Evolutionary conservation across 2,113 vertebrate genomes (phyloP).

Genomic region (Ceyx melanurus): DNA sequence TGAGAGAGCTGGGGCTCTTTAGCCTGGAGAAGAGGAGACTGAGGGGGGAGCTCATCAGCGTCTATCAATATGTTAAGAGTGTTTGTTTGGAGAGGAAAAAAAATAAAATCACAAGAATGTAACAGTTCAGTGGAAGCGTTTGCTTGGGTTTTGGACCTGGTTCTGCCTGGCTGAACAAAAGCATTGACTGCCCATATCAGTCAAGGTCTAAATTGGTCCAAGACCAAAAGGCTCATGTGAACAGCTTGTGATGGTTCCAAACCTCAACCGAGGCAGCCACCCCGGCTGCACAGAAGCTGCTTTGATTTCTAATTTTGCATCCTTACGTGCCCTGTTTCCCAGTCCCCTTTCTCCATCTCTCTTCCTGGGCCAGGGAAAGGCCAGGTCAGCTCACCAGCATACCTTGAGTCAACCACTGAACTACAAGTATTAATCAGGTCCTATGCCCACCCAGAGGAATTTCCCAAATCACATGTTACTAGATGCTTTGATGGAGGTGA

Average conservation of each 20-base stretch:
- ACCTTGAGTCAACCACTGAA: accelerated
- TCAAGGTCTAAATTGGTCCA: accelerated
- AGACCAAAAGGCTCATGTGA: accelerated
- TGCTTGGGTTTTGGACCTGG: accelerated
- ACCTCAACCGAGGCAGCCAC: accelerated
- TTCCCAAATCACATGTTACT: accelerated
- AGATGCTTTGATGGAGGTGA: background rate
- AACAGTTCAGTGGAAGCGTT: background rate
- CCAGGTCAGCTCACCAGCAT: background rate
- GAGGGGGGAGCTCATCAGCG: no score
- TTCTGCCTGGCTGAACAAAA: background rate
- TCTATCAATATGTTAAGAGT: no score
- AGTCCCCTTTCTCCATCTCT: background rate
- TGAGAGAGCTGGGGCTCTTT: no score
- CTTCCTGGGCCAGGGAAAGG: background rate
- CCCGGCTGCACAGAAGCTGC: background rate
- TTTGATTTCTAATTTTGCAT: no score
- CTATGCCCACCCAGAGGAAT: background rate
- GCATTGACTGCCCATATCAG: accelerated
- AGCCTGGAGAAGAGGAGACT: no score
- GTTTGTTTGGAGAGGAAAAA: no score
- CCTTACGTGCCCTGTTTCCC: accelerated
- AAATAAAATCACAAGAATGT: accelerated
- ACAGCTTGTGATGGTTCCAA: background rate
- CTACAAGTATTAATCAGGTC: accelerated